phyloP scores from a whole-genome alignment of 2,888 invertebrate species.

The Didymodactylos carnosus region DNA sequence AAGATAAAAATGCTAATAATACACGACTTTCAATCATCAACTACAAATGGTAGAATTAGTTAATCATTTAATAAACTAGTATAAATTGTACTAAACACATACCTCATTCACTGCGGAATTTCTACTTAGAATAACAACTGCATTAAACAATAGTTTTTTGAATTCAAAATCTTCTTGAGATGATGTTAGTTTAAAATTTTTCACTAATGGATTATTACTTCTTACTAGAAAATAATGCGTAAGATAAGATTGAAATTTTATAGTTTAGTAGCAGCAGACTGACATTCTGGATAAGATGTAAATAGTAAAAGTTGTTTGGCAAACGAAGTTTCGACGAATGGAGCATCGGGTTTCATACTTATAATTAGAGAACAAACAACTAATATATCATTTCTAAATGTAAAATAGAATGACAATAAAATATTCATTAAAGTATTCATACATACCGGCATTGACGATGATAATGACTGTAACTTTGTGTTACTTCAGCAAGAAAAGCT shows the following conservation, averaged over 20 bases:
- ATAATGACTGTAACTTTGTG: conserved; percentile 31
- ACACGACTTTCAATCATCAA: conserved; percentile 29
- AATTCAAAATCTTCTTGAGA: conserved; percentile 33
- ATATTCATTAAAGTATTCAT: too few species aligned
- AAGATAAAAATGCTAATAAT: conserved; percentile 29
- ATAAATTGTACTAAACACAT: conserved; percentile 16
- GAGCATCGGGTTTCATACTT: conserved; percentile 22
- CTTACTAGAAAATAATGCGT: neutral
- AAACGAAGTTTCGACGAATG: conserved; percentile 34
- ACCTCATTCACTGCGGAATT: conserved; percentile 25
- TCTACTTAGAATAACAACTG: conserved; percentile 26
- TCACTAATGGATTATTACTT: conserved; percentile 9
- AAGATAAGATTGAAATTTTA: too few species aligned
- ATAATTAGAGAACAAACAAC: conserved; percentile 27
- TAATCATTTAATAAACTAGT: neutral
- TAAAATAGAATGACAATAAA: neutral
- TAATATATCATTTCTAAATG: conserved; percentile 29
- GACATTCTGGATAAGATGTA: conserved; percentile 34
- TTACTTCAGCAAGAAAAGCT: conserved; percentile 30
- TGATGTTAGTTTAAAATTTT: conserved; percentile 9
- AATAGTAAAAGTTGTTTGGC: conserved; percentile 31
- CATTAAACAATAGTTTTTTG: conserved; percentile 31
- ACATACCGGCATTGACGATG: conserved; percentile 26
- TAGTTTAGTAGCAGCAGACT: neutral
- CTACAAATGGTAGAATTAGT: conserved; percentile 17